Percentiles rank a stretch among this genome's conserved stretches.
These are phyloP conservation scores for Misgurnus anguillicaudatus DNA, from an alignment of 2,113 vertebrate species.

Conservation along the genomic window DNA sequence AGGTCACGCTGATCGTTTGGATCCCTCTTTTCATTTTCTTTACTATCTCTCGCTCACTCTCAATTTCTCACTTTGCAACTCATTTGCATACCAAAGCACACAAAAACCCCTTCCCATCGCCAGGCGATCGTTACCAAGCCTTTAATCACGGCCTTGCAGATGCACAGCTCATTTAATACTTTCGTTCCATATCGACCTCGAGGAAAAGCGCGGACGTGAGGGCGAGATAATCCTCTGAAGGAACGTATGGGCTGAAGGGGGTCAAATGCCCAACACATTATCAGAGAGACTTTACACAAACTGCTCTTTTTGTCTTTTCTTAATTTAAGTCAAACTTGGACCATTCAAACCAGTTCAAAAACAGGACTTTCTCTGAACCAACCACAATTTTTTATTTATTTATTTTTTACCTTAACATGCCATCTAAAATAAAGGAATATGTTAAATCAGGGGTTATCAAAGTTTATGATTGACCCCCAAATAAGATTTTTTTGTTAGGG, in stretches of 20 bases:
- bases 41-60: constrained; percentile 14
- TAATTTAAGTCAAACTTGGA: not conserved
- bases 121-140: constrained; percentile 43
- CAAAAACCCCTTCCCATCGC: constrained; percentile 19
- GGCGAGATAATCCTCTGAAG: constrained; percentile 31
- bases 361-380: too few species aligned
- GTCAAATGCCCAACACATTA: constrained; percentile 13
- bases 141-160: constrained; percentile 51
- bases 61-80: constrained; percentile 30
- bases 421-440: too few species aligned
- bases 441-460: too few species aligned
- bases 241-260: not conserved
- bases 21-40: constrained; percentile 17
- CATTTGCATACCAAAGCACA: constrained; percentile 39
- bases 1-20: constrained; percentile 56
- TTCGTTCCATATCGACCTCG: constrained; percentile 27
- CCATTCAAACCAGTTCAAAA: too few species aligned
- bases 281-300: constrained; percentile 9
- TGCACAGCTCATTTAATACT: constrained; percentile 21
- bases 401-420: too few species aligned
- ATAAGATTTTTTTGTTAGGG: too few species aligned
- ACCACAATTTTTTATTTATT: too few species aligned
- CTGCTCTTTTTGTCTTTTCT: not conserved
- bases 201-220: constrained; percentile 5
- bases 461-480: too few species aligned